Evolutionary conservation across 2,888 invertebrate species (phyloP), one percentile per base, ranked within the genome.

Genomic region (Tuta absoluta): DNA sequence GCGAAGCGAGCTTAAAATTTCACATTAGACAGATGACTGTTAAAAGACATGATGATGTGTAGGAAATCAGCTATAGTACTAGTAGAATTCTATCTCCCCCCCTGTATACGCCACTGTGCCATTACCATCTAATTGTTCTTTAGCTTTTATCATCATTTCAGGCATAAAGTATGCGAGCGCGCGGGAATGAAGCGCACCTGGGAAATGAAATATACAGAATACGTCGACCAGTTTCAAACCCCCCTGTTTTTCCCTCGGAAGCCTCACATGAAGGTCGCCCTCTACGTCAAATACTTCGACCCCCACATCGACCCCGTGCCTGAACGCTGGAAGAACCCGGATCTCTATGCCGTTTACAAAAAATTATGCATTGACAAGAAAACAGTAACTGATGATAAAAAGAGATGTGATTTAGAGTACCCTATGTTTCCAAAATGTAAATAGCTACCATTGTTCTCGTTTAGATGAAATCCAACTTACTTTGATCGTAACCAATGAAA

Each of bases 121-220:
- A n/a, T n/a, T n/a, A n/a, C n/a, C n/a, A n/a, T n/a, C n/a, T n/a
- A n/a, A n/a, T n/a, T n/a, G n/a, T n/a, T n/a, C n/a, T n/a, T n/a
- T n/a, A n/a, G n/a, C n/a, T n/a, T 45, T 1, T 45, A 4, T 45
- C n/a, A 37, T 0, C 14, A n/a, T 74, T 75, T 7, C 73, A 93
- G 93, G 5, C 77, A 87, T 0, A 88, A 78, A 69, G 83, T 93
- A 49, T 93, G 93, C 70, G 87, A 92, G 71, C 86, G 82, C 62
- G 75, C 87, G 60, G 89, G 87, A 14, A 92, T 93, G 93, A 83
- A 86, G 67, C 72, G 79, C 10, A 86, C 83, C 1, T 91, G 91
- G 81, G 82, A 89, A 33, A 89, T 93, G 80, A 82, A 92, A 1
- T 94, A 93, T 69, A 78, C 85, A 0, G 88, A 92, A 0, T 93